phyloP scores from a whole-genome alignment of 2,888 invertebrate genomes.

The Petrolisthes manimaculis region DNA sequence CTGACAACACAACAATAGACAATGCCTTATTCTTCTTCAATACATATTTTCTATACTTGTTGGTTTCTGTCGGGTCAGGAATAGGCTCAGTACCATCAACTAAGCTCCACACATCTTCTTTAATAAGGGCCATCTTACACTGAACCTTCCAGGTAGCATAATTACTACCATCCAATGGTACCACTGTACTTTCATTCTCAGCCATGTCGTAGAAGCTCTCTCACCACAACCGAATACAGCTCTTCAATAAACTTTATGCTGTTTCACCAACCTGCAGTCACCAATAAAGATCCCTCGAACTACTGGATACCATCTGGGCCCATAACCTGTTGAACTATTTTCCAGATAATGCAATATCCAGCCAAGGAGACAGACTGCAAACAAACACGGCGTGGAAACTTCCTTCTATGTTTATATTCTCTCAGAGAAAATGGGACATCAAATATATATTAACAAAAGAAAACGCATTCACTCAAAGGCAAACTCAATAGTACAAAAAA shows the following conservation, averaged over 20 bases:
- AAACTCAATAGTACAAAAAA: too few relatives aligned
- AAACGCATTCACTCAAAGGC: too few relatives aligned
- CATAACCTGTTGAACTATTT: neutral
- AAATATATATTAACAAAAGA: too few relatives aligned
- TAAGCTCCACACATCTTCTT: constrained; percentile 25
- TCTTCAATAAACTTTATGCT: neutral
- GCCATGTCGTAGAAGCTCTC: neutral
- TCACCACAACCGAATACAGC: neutral
- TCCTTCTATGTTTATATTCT: neutral
- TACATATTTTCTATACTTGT: neutral
- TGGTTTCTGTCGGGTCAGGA: neutral
- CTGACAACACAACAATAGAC: constrained; percentile 25
- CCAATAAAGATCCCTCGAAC: neutral
- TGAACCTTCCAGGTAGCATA: constrained; percentile 41
- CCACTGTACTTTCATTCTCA: constrained; percentile 19
- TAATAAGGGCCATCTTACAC: constrained; percentile 36
- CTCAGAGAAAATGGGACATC: neutral
- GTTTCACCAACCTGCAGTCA: neutral
- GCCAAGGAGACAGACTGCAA: too few relatives aligned
- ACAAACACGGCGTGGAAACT: too few relatives aligned
- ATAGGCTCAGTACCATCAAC: constrained; percentile 21
- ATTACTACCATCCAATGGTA: constrained; percentile 28
- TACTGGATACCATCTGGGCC: neutral
- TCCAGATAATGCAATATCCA: too few relatives aligned
- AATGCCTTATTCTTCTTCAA: constrained; percentile 26